These are phyloP conservation scores for Pteronura brasiliensis DNA, from an alignment of 2,113 vertebrate species.

Conservation along the genomic window DNA sequence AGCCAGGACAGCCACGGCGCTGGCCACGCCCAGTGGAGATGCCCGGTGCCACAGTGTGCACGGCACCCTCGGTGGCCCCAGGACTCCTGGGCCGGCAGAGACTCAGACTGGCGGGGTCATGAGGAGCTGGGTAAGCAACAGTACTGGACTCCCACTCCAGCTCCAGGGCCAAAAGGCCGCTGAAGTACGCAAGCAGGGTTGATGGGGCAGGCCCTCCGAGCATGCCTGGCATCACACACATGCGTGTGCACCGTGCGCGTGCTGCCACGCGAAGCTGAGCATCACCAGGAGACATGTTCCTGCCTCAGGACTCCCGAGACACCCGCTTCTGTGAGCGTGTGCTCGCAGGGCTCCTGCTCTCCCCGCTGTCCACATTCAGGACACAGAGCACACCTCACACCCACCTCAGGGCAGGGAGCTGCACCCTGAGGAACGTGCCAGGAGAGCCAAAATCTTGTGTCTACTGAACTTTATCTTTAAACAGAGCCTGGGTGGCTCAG, in stretches of 20 bases:
- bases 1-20: not conserved
- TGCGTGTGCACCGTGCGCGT: accelerated
- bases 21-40: not conserved
- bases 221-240: not conserved
- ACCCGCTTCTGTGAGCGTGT: not conserved
- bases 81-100: too few species aligned
- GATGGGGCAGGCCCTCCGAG: not conserved
- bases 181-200: not conserved
- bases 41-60: not conserved
- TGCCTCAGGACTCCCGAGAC: not conserved
- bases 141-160: not conserved
- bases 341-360: too few species aligned
- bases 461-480: not conserved
- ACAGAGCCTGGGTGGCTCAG: not conserved
- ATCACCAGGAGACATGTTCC: not conserved
- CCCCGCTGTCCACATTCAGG: not conserved
- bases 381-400: not conserved
- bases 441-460: not conserved
- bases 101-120: not conserved
- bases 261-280: not conserved
- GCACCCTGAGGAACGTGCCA: not conserved
- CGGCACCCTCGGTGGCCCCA: not conserved
- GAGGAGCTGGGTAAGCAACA: not conserved
- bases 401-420: not conserved
- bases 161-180: not conserved